Conservation (phyloP, 2,113 vertebrate genomes). For the Poicephalus gulielmi region DNA sequence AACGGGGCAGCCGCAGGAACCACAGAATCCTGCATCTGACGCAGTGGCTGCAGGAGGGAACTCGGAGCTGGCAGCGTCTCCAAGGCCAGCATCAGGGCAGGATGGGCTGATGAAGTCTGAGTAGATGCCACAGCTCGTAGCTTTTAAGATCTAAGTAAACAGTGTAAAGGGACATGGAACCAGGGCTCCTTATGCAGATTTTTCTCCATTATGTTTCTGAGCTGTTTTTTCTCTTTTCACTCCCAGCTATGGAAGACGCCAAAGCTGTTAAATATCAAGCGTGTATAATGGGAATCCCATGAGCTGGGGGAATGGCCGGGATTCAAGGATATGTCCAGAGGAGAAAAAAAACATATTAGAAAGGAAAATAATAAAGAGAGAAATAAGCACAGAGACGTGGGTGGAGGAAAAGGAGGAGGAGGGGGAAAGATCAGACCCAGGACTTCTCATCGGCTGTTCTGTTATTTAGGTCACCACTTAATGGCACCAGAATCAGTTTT, state of each 20-base stretch:
- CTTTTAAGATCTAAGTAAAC: conserved; percentile 62
- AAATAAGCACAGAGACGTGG: not conserved
- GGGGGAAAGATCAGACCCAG: not conserved
- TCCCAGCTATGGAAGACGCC: conserved; percentile 41
- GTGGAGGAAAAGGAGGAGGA: not conserved
- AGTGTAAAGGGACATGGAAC: conserved; percentile 64
- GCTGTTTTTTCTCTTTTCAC: conserved; percentile 40
- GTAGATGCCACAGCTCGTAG: conserved; percentile 75
- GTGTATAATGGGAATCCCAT: conserved; percentile 54
- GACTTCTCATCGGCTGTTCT: not conserved
- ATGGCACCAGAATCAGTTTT: not conserved
- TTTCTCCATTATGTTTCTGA: conserved; percentile 9
- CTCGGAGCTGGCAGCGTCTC: conserved; percentile 29
- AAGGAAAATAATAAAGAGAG: conserved; percentile 9
- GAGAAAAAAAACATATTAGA: not conserved
- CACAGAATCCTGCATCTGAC: not conserved
- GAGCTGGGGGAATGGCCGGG: conserved; percentile 53
- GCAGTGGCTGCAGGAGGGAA: not conserved
- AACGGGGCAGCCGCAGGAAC: not conserved
- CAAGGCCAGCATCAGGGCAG: conserved; percentile 69
- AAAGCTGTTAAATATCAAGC: conserved; percentile 31
- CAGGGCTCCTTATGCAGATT: conserved; percentile 44
- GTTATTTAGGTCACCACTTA: conserved; percentile 22
- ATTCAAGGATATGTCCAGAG: conserved; percentile 64
- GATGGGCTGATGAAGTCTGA: conserved; percentile 76